phyloP scores from a whole-genome alignment of 2,113 vertebrate species.

The Albula glossodonta region DNA sequence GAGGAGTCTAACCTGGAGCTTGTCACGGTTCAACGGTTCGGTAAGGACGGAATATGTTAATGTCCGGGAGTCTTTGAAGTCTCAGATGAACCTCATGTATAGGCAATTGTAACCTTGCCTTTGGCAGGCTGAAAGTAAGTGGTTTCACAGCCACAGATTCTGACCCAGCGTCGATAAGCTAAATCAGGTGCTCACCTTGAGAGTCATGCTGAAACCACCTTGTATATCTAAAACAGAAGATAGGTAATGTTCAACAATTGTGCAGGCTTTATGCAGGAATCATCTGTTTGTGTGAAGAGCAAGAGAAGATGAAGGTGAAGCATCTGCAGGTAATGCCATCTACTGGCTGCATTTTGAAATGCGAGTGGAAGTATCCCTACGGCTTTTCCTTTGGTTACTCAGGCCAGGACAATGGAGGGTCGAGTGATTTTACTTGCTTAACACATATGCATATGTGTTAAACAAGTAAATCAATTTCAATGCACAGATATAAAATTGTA shows the following conservation, averaged over 20 bases:
- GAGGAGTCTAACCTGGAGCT: background rate
- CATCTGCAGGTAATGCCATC: background rate
- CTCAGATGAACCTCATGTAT: background rate
- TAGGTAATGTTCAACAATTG: background rate
- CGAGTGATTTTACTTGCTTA: background rate
- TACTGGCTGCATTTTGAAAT: background rate
- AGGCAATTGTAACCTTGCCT: background rate
- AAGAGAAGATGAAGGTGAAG: background rate
- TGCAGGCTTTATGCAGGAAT: background rate
- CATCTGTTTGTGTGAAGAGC: background rate
- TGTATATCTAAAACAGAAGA: background rate
- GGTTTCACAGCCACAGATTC: background rate
- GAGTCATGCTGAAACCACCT: background rate
- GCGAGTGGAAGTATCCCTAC: background rate
- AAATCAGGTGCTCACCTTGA: background rate
- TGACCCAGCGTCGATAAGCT: background rate
- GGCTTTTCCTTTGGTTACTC: background rate
- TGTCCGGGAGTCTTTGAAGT: background rate
- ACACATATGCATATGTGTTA: background rate
- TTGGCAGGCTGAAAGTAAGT: background rate
- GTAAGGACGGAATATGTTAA: background rate
- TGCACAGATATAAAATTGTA: too few species aligned
- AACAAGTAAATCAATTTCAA: too few species aligned
- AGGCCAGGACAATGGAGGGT: background rate
- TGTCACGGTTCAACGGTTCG: background rate